These are phyloP conservation scores for Antechinus flavipes DNA, from an alignment of 2,113 vertebrate genomes.

Conservation along the genomic window DNA sequence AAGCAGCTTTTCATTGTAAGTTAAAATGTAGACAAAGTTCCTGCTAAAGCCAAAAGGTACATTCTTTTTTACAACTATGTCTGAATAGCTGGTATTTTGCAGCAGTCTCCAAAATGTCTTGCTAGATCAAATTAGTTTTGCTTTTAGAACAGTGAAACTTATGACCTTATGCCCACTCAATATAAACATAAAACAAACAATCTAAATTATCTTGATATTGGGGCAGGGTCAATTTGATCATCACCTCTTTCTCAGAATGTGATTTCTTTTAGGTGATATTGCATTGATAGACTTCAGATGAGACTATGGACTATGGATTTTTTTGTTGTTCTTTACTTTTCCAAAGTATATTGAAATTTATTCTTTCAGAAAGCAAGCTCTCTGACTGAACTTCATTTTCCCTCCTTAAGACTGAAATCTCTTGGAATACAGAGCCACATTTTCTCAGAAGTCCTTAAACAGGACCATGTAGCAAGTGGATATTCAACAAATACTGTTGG, in stretches of 20 bases:
- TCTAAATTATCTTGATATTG: neutral
- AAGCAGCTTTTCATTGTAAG: neutral
- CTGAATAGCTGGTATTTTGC: neutral
- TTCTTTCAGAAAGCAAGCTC: fast-evolving
- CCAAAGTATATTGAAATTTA: fast-evolving
- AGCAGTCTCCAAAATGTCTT: neutral
- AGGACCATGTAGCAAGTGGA: fast-evolving
- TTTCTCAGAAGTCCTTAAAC: fast-evolving
- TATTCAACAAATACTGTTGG: fast-evolving
- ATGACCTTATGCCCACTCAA: neutral
- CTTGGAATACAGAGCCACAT: fast-evolving
- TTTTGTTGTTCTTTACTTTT: neutral
- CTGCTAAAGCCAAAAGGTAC: neutral
- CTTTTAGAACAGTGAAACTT: neutral
- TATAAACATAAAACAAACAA: neutral
- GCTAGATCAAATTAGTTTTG: neutral
- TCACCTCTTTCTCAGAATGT: neutral
- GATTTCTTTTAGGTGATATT: neutral
- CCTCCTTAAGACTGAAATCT: neutral
- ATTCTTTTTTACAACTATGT: neutral
- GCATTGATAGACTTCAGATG: neutral
- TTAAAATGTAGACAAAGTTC: neutral
- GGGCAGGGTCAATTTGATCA: neutral
- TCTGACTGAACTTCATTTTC: fast-evolving
- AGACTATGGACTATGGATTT: neutral